Percentiles rank a stretch among this genome's conserved stretches.
These are phyloP conservation scores for Ramphastos sulfuratus DNA, from an alignment of 2,113 vertebrate genomes.

Conservation along the genomic window DNA sequence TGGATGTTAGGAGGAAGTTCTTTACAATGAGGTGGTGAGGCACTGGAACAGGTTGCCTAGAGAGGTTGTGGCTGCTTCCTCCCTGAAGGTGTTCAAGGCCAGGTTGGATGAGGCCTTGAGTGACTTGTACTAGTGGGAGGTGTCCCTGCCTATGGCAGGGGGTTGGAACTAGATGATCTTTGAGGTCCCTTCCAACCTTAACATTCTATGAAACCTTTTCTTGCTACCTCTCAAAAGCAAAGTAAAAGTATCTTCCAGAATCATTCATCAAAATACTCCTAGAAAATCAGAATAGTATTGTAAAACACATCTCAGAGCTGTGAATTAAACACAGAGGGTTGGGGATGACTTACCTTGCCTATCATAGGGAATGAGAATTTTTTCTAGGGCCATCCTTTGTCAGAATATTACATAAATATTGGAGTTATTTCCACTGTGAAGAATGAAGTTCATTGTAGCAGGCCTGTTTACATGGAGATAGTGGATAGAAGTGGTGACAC, in stretches of 20 bases:
- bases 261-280: not conserved
- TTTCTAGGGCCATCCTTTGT: not conserved
- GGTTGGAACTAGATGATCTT: too few relatives aligned
- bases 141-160: too few relatives aligned
- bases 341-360: not conserved
- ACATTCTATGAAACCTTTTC: not conserved
- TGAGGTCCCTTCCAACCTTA: too few relatives aligned
- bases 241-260: not conserved
- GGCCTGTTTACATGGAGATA: not conserved
- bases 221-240: not conserved
- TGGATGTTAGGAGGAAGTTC: too few relatives aligned
- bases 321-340: not conserved
- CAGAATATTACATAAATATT: not conserved
- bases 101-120: too few relatives aligned
- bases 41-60: too few relatives aligned
- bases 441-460: not conserved
- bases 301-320: not conserved
- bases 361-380: not conserved
- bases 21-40: too few relatives aligned
- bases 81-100: too few relatives aligned
- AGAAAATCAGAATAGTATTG: not conserved
- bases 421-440: not conserved
- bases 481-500: too few relatives aligned
- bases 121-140: too few relatives aligned
- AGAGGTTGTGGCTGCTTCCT: too few relatives aligned